Conservation (phyloP, 2,888 invertebrate species). For the Atherix ibis region DNA sequence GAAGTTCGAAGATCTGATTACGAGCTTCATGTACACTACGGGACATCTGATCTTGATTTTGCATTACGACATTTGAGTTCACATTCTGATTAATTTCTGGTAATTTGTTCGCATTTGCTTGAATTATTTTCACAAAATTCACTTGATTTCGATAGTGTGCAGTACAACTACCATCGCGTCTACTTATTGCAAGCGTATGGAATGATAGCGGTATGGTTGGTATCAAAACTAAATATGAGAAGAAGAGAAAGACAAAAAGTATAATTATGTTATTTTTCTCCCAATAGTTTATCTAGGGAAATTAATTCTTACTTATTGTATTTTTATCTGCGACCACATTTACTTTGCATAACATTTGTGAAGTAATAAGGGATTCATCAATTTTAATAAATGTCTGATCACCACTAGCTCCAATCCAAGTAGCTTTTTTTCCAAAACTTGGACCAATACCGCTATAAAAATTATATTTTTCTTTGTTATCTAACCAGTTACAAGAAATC, state of each 20-base stretch:
- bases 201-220: slow-evolving; percentile 69
- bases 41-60: slow-evolving; percentile 30
- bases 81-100: slow-evolving; percentile 30
- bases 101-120: slow-evolving; percentile 34
- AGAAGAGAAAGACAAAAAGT: slow-evolving; percentile 15
- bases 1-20: slow-evolving; percentile 30
- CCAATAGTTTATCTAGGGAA: slow-evolving; percentile 4
- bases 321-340: slow-evolving; percentile 78
- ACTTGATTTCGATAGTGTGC: slow-evolving; percentile 76
- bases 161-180: slow-evolving; percentile 72
- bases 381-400: slow-evolving; percentile 90
- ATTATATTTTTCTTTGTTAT: no score
- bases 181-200: slow-evolving; percentile 78
- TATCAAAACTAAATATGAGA: slow-evolving; percentile 52
- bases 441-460: slow-evolving; percentile 51
- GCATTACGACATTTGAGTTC: slow-evolving; percentile 26
- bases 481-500: no score
- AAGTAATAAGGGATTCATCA: slow-evolving; percentile 84
- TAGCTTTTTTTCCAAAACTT: slow-evolving; percentile 71
- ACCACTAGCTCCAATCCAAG: slow-evolving; percentile 89
- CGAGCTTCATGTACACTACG: slow-evolving; percentile 32
- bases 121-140: slow-evolving; percentile 57
- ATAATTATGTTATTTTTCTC: slow-evolving; percentile 1
- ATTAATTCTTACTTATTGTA: slow-evolving; percentile 50
- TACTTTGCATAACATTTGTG: slow-evolving; percentile 71